phyloP scores from a whole-genome alignment of 2,113 vertebrate species.

The Brachyistius frenatus region DNA sequence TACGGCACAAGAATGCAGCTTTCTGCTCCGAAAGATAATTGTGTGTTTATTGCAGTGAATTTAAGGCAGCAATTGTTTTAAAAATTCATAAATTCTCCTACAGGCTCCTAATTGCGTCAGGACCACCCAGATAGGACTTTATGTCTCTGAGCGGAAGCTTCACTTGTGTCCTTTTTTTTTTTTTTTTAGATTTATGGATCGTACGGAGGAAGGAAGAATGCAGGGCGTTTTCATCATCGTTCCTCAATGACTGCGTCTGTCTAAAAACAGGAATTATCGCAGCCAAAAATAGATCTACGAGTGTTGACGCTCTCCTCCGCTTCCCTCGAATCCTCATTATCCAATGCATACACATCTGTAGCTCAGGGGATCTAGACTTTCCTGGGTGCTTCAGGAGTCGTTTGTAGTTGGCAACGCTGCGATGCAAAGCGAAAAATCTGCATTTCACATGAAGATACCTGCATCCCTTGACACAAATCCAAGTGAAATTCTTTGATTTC shows the following conservation, averaged over 20 bases:
- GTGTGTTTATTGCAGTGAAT: slow-evolving; percentile 24
- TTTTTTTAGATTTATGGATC: not conserved
- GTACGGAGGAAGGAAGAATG: not conserved
- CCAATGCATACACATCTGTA: slow-evolving; percentile 46
- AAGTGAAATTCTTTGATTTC: slow-evolving; percentile 57
- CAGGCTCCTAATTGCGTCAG: slow-evolving; percentile 34
- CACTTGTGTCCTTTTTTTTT: not conserved
- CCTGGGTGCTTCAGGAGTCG: slow-evolving; percentile 41
- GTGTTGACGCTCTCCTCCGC: slow-evolving; percentile 9
- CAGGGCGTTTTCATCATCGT: slow-evolving; percentile 12
- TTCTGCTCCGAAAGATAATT: not conserved
- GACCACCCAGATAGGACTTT: not conserved
- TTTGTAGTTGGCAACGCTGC: slow-evolving; percentile 63
- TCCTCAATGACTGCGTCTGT: slow-evolving; percentile 39
- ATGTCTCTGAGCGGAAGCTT: slow-evolving; percentile 4
- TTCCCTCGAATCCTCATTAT: slow-evolving; percentile 63
- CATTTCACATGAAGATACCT: slow-evolving; percentile 49
- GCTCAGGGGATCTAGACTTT: slow-evolving; percentile 55
- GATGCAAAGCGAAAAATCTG: slow-evolving; percentile 24
- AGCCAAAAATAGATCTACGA: slow-evolving; percentile 61
- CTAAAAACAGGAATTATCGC: slow-evolving; percentile 56
- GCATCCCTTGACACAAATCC: slow-evolving; percentile 50
- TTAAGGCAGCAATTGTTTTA: slow-evolving; percentile 30
- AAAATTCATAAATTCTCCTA: slow-evolving; percentile 4
- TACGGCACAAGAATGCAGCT: not conserved